Evolutionary conservation across 2,888 invertebrate genomes (phyloP), one percentile per base, ranked within the genome.

Genomic region (Baccha elongata): DNA sequence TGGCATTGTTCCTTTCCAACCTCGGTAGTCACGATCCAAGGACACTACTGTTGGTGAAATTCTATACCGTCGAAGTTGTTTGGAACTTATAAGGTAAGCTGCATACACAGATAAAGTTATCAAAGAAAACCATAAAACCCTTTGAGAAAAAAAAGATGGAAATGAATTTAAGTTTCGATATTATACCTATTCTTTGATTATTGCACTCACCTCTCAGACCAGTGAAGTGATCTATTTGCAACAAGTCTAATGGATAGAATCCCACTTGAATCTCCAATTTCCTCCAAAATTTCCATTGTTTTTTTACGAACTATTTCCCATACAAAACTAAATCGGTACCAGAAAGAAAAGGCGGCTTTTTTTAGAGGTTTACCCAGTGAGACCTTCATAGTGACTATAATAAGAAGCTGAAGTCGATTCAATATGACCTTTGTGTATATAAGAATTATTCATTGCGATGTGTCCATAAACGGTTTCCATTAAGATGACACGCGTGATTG

Each of bases 1-100:
- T 2, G 90, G 90, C 81, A 91, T 65, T 7, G 88, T 87, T 8
- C 89, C 89, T 42, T 88, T 89, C 90, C 90, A 91, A 23, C 88
- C 88, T 0, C 90, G 88, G 81, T 90, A 90, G 23, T 91, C 89
- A 0, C 89, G 87, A 85, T 91, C 90, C 48, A 91, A 86, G 0
- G 90, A 89, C 3, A 90, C 88, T 3, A 90, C 90, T 0, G 90
- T 89, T 11, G 90, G 90, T 15, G 89, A 90, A 6, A 84, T 87
- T 0, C 74, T 44, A 46, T 87, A 90, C 0, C 90, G 87, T 0
- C 81, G 84, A 15, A 87, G 74, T 84, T 91, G 90, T 2, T 86
- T 42, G 1, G 85, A 81, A 35, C 88, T 87, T 2, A 89, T 76
- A 17, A 71, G 68, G 8, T 87, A 81, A 0, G 89, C 88, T 1